Base-by-base conservation (phyloP, 2,113 vertebrate genomes). In the Tyrannus savana region DNA sequence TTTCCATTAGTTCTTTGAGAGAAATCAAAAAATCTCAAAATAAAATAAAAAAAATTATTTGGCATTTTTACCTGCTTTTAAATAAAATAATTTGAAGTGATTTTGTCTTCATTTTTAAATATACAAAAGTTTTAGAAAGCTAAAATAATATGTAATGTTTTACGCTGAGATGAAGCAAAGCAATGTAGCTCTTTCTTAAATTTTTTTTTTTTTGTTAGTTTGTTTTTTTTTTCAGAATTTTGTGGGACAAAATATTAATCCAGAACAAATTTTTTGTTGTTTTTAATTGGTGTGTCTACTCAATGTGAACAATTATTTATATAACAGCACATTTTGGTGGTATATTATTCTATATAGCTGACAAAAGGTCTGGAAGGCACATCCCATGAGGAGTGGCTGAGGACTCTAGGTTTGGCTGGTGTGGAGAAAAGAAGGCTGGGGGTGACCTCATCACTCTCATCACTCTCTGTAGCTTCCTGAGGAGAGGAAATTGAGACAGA, bases 331-430 rank as follows among this genome's bases (percentile, higher is more conserved):
- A 15, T 75, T 76, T 35, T 49, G 13, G 12, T 52, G 24, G 56
- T 67, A 13, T 30, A 35, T 56, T 68, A 4, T 44, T 75, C 17
- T 55, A 30, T 12, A 16, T 6, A 39, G 6, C 3, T 84, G 12
- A 6, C 22, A 28, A 42, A 71, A 76, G 6, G 27, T 3, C 17
- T 89, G 35, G 53, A 81, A 67, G 46, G 12, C 3, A 63, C 24
- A 30, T n/a, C 30, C 5, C 46, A 5, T 63, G 7, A 64, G 14
- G 7, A 41, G 7, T 0, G 0, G 14, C 9, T 66, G n/a, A 37
- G 14, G 30, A 49, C 19, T 49, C 46, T 17, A 7, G 11, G 12
- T 6, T 53, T 89, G 24, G 25, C 28, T n/a, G 30, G 4, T 18
- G 46, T 68, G 24, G 13, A 53, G 47, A 33, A 42, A 56, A 77